Evolutionary conservation across 2,888 invertebrate genomes (phyloP).

Genomic region (Ectropis crepuscularia): DNA sequence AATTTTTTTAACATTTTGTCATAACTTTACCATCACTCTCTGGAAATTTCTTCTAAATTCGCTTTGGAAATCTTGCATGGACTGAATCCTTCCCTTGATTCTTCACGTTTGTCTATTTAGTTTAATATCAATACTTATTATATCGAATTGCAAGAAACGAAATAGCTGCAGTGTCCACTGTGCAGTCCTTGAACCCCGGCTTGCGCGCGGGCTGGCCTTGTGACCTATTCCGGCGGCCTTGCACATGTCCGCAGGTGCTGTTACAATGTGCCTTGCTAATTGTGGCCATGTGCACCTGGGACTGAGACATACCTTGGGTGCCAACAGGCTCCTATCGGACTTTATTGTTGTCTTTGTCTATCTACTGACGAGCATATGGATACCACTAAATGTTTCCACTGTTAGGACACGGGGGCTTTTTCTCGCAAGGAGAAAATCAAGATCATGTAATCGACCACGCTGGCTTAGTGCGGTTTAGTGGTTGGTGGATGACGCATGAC

Average conservation of each 20-base stretch:
- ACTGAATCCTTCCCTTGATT: too few relatives aligned
- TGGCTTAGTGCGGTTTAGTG: too few relatives aligned
- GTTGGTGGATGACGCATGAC: too few relatives aligned
- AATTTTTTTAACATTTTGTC: too few relatives aligned
- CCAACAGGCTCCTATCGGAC: neutral
- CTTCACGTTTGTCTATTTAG: too few relatives aligned
- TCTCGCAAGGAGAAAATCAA: too few relatives aligned
- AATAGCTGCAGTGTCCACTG: constrained; percentile 40
- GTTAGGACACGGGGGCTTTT: too few relatives aligned
- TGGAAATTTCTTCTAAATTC: too few relatives aligned
- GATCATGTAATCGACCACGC: too few relatives aligned
- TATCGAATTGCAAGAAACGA: neutral
- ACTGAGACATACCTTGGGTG: neutral
- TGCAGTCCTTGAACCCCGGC: constrained; percentile 45
- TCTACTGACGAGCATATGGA: neutral
- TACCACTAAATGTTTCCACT: too few relatives aligned
- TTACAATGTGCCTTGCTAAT: constrained; percentile 27
- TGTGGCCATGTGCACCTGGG: constrained; percentile 22
- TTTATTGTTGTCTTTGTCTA: neutral
- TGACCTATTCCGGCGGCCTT: constrained; percentile 78
- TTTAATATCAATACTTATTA: neutral
- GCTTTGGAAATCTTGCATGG: too few relatives aligned
- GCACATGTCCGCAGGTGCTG: constrained; percentile 52
- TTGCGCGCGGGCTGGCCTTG: constrained; percentile 67
- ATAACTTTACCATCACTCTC: too few relatives aligned